Evolutionary conservation across 2,888 invertebrate species (phyloP), one percentile per base, ranked within the genome.

Genomic region (Drosophila colorata): DNA sequence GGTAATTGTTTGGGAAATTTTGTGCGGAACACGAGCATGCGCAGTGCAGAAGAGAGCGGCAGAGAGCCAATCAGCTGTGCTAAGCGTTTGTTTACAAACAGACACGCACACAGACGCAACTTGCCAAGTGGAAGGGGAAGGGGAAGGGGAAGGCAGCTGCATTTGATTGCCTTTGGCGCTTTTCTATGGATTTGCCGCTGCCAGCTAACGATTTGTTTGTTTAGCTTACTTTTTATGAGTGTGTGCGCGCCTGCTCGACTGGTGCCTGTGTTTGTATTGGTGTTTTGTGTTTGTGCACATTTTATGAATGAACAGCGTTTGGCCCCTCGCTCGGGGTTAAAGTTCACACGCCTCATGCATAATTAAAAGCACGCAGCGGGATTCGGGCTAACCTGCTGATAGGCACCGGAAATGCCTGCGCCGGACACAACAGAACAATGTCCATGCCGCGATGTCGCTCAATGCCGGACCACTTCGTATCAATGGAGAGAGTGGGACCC

Each of bases 391-490:
- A 94, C 94, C 94, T 94, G 94, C 80, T 87, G 93, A 94, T 87
- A 80, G 95, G 94, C 90, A 95, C 94, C 82, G 96, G 96, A 92
- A 94, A 95, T 84, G 95, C 96, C 93, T 96, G 96, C 77, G 96
- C 95, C 91, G 95, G 95, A 92, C 96, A 96, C 90, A 95, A 93
- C 80, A 96, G 92, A 51, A 95, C 95, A 90, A 96, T 94, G 89
- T 94, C 94, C 89, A 94, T 94, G 78, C 93, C 94, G 71, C 93
- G 93, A 87, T 92, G 93, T 91, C 95, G 94, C 90, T 94, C 94
- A 56, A 91, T 91, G 80, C 92, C 40, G 80, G 88, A 61, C 91
- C 80, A 91, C 92, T 94, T 94, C 75, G 94, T 93, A 76, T 95
- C 94, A 25, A 80, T 84, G 90, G 88, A 88, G 1, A 91, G 84